Evolutionary conservation across 2,888 invertebrate species (phyloP).

Genomic region (Carpatolechia fugitivella): DNA sequence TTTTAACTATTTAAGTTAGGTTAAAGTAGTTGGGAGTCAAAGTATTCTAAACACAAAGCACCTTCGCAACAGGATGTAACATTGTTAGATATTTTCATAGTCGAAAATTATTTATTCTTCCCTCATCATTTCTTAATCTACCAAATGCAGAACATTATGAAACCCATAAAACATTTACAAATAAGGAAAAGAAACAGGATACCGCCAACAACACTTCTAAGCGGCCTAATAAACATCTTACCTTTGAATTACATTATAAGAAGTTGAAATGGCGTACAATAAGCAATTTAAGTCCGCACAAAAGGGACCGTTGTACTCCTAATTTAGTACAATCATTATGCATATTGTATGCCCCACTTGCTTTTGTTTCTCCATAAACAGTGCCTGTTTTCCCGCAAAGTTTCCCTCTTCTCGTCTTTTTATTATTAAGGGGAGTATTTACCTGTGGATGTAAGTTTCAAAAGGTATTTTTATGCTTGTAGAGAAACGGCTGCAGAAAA

Average conservation of each 20-base stretch:
- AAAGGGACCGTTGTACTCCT: conserved; percentile 57
- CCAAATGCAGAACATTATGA: not conserved
- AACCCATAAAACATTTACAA: not conserved
- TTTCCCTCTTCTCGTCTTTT: conserved; percentile 60
- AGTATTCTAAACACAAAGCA: no score
- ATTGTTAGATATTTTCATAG: no score
- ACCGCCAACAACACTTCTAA: not conserved
- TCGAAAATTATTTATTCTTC: no score
- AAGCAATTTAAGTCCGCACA: conserved; percentile 62
- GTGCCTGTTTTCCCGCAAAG: conserved; percentile 52
- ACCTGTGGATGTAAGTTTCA: conserved; percentile 60
- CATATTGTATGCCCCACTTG: conserved; percentile 68
- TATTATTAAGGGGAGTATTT: conserved; percentile 64
- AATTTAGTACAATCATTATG: conserved; percentile 75
- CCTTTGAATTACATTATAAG: conserved; percentile 22
- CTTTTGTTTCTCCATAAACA: conserved; percentile 71
- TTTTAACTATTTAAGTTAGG: no score
- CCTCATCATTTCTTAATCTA: no score
- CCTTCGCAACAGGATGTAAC: no score
- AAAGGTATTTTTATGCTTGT: conserved; percentile 20
- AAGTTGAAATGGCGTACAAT: conserved; percentile 51
- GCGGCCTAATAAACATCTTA: conserved; percentile 20
- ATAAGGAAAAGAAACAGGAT: not conserved
- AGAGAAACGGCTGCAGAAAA: not conserved
- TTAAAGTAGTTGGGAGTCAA: no score